Evolutionary conservation across 53 echinoderm and acorn worm genomes (phyloP), one percentile per base, ranked within the genome.

Genomic region (Holothuria leucospilota): DNA sequence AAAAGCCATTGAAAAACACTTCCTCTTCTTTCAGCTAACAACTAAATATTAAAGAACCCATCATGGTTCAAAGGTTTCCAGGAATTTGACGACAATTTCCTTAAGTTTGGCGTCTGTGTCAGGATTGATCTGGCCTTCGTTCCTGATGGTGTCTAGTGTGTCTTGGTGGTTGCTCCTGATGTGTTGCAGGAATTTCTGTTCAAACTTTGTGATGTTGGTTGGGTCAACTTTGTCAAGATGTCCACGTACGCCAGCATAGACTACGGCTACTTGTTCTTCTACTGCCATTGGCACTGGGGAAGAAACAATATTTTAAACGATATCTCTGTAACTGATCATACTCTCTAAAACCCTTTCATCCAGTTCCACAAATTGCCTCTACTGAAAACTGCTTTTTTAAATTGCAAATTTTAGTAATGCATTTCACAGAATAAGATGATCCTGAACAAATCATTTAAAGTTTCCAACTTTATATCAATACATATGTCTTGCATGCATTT

Each of bases 211-310:
- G 86, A 98, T 92, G 82, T 95, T 84, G 85, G 90, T 28, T 14
- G 98, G 98, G 78, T 98, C 98, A 41, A 95, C 69, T 88, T 98
- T 98, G 93, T 98, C 98, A 49, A 98, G 92, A 62, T 95, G 95
- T 56, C 98, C 98, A 71, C 98, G 89, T 66, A 98, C 98, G 65
- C 98, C 98, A 28, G 98, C 93, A 59, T 92, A 98, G 92, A 98
- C 91, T 74, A 98, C 92, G 0, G 98, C 95, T 29, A 98, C 98
- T 83, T 98, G 98, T 81, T 98, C 98, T 86, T 95, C 98, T 23
- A 98, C 95, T 24, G 95, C 98, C 98, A 98, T 98, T 58, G 98
- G 98, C 62, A 88, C 98, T 98, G 87, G 16, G 46, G 75, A 77
- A 68, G 8, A 34, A 79, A 86, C 23, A 70, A 67, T 59, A 16